Percentiles rank a stretch among this genome's conserved stretches.
These are phyloP conservation scores for Corvus moneduloides DNA, from an alignment of 2,113 vertebrate species.

Conservation along the genomic window DNA sequence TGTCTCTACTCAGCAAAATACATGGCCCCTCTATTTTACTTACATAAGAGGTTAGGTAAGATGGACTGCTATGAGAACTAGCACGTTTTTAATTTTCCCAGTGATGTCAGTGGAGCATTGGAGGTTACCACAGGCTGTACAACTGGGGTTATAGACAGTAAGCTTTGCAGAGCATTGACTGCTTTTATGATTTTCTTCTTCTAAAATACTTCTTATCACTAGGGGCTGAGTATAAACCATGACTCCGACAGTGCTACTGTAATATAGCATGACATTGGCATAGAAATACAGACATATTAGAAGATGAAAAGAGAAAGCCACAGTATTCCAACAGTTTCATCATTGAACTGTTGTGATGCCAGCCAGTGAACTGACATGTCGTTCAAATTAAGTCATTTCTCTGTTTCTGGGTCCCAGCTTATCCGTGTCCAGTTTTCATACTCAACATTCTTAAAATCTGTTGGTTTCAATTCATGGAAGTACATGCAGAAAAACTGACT, in stretches of 20 bases:
- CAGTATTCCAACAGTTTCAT: background rate
- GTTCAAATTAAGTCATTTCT: background rate
- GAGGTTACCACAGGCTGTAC: background rate
- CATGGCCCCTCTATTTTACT: background rate
- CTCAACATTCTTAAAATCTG: background rate
- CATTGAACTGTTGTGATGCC: background rate
- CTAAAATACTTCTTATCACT: background rate
- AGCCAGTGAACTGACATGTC: background rate
- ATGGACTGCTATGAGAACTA: background rate
- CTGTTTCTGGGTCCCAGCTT: background rate
- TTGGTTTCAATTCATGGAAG: background rate
- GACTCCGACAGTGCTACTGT: background rate
- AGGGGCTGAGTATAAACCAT: background rate
- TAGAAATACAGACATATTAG: background rate
- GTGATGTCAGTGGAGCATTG: background rate
- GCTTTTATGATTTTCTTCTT: background rate
- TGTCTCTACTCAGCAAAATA: slow-evolving; percentile 17
- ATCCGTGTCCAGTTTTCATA: background rate
- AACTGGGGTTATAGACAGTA: background rate
- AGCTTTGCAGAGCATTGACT: background rate
- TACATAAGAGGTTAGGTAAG: background rate
- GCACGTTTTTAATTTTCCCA: background rate
- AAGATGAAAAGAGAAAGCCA: background rate
- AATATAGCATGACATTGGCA: background rate
- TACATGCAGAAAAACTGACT: background rate